Conservation (phyloP, 2,797 vertebrate species). For the Rachycentron canadum region DNA sequence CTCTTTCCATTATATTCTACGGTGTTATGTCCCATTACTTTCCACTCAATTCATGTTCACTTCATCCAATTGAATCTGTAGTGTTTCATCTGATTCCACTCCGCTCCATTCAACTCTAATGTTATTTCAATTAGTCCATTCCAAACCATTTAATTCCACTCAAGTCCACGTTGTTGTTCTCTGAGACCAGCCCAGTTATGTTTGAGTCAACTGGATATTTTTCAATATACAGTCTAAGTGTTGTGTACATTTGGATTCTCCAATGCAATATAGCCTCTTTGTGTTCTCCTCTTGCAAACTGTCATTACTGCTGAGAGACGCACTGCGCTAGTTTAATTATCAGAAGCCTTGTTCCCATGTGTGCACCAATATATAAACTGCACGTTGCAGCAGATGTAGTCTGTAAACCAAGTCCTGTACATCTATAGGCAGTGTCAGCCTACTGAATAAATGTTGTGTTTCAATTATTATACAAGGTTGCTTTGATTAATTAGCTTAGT, state of each 20-base stretch:
- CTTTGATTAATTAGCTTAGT: slow-evolving; percentile 22
- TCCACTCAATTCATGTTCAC: slow-evolving; percentile 24
- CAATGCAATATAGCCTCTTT: slow-evolving; percentile 14
- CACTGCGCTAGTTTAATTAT: slow-evolving; percentile 55
- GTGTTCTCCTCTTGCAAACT: slow-evolving; percentile 50
- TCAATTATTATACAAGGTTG: slow-evolving; percentile 53
- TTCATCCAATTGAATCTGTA: slow-evolving; percentile 35
- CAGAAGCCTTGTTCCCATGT: slow-evolving; percentile 56
- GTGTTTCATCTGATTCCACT: slow-evolving; percentile 42
- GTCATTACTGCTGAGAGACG: slow-evolving; percentile 37
- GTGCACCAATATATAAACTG: slow-evolving; percentile 52
- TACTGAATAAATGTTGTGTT: slow-evolving; percentile 51
- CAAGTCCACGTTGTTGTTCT: slow-evolving; percentile 36
- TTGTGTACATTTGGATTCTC: slow-evolving; percentile 51
- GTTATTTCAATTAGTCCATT: slow-evolving; percentile 47
- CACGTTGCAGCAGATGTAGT: slow-evolving; percentile 50
- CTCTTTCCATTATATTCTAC: slow-evolving; percentile 36
- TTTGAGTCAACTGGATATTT: slow-evolving; percentile 48
- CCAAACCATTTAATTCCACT: slow-evolving; percentile 33
- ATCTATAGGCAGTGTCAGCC: slow-evolving; percentile 70
- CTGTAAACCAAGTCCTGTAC: slow-evolving; percentile 68
- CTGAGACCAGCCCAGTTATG: slow-evolving; percentile 80
- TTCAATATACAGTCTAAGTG: slow-evolving; percentile 47
- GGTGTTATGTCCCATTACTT: slow-evolving; percentile 32
- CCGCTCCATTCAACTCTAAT: slow-evolving; percentile 39